Evolutionary conservation across 2,113 vertebrate species (phyloP), one percentile per base, ranked within the genome.

Genomic region (Hymenochirus boettgeri): DNA sequence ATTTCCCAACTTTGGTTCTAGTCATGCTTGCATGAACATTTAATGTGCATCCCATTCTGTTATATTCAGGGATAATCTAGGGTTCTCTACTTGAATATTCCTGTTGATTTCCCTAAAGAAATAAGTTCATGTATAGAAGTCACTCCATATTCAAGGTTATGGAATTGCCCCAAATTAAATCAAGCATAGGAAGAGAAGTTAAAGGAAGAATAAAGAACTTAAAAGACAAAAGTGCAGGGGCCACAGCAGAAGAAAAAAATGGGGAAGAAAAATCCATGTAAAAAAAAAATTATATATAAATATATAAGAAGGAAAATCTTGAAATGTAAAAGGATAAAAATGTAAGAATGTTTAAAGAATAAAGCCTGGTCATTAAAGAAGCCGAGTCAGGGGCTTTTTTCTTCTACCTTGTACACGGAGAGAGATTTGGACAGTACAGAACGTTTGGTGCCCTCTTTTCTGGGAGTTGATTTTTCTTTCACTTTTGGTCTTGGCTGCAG

Each of bases 361-460:
- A 82, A 76, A 88, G 73, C 80, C 79, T 85, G 78, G 70, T 77
- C 84, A 75, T 73, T 71, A 75, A 82, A 75, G 79, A 84, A 81
- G 86, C 85, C 84, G 82, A 88, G 82, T 98, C 94, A 98, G 91
- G 91, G 94, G 88, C 91, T 96, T 93, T 98, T 98, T 85, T 97
- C 95, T 92, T 98, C 96, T 92, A 96, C 96, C 96, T 99, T 99
- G 92, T 98, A 95, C 92, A 94, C 96, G 79, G 91, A 89, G 77
- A 90, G 83, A 81, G 91, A 84, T 86, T 97, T 98, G 88, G 92
- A 89, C 82, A 88, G 80, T 76, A 86, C 81, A 88, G 85, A 86
- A 73, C 92, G 93, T 76, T 88, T 90, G 83, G 86, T 79, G 76
- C 86, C 82, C 8, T 98, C 95, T 88, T 95, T 97, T 78, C 88